Evolutionary conservation across 2,797 vertebrate species (phyloP).

Genomic region (Chaetodon trifasciatus): DNA sequence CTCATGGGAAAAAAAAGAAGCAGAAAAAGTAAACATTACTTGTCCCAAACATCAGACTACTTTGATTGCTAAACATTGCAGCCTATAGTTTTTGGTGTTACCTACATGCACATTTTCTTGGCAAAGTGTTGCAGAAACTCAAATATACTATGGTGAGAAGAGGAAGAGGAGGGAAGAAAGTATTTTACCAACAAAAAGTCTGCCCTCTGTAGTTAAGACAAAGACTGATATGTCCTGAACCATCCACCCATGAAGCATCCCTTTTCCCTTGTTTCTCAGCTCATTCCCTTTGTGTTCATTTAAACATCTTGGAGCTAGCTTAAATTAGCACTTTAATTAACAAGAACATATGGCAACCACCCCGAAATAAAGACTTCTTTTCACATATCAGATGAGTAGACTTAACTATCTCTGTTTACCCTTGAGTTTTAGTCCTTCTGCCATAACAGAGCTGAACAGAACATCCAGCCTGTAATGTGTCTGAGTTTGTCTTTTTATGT

Average conservation of each 20-base stretch:
- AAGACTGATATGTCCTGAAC: neutral
- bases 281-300: neutral
- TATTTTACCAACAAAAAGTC: neutral
- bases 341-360: neutral
- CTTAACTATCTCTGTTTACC: neutral
- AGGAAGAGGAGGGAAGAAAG: neutral
- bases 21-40: slow-evolving; percentile 12
- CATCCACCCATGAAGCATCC: neutral
- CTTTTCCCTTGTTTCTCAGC: neutral
- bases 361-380: neutral
- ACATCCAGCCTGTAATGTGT: too few species aligned
- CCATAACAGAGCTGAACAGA: too few species aligned
- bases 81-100: neutral
- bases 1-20: slow-evolving; percentile 32
- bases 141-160: slow-evolving; percentile 7
- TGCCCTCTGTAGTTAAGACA: neutral
- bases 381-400: neutral
- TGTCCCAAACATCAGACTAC: slow-evolving; percentile 43
- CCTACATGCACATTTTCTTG: neutral
- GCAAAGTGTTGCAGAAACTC: slow-evolving; percentile 3
- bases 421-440: neutral
- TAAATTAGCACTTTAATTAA: slow-evolving; percentile 8
- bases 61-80: slow-evolving; percentile 19
- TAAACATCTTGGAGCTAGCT: neutral
- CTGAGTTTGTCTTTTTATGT: too few species aligned